Evolutionary conservation across 2,797 vertebrate species (phyloP), one percentile per base, ranked within the genome.

Genomic region (Emydoidea blandingii): DNA sequence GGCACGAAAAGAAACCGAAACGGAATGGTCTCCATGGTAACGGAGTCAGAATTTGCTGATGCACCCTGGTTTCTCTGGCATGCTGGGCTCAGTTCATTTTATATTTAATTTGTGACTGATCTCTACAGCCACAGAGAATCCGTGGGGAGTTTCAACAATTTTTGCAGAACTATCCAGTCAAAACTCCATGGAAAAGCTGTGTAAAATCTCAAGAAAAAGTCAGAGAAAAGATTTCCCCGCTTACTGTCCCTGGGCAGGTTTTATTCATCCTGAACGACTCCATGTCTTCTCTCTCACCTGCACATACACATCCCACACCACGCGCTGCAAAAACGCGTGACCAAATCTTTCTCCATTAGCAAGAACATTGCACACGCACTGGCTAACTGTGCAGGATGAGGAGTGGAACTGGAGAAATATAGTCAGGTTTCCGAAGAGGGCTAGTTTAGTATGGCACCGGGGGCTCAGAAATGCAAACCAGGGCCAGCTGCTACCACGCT

Each of bases 11-110:
- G 74, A 87, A 83, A 84, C 54, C 12, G 80, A 10, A 62, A 84
- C 52, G 12, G 81, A 10, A 62, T 37, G 1, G 86, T 52, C 54
- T 80, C 53, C 14, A 83, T 0, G 2, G 27, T 6, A 94, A 94
- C 0, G 1, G 54, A 78, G 47, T 16, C 10, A 1, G 5, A 86
- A 85, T 94, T 59, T 37, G 15, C 78, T 76, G n/a, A 79, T 6
- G 18, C 9, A 47, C 7, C 0, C 0, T 0, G 2, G 79, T 96
- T 88, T 47, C 56, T 59, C 6, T 18, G 29, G 74, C 74, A 29
- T 1, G 7, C 25, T 29, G 27, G 25, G 15, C 25, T 78, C 44
- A 18, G 74, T 78, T 49, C 11, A 1, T 29, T 62, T 59, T 19
- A 49, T 44, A 34, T 62, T 72, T 23, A 41, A 72, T 72, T 56